Evolutionary conservation across 2,888 invertebrate genomes (phyloP).

Genomic region (Spilarctia lutea): DNA sequence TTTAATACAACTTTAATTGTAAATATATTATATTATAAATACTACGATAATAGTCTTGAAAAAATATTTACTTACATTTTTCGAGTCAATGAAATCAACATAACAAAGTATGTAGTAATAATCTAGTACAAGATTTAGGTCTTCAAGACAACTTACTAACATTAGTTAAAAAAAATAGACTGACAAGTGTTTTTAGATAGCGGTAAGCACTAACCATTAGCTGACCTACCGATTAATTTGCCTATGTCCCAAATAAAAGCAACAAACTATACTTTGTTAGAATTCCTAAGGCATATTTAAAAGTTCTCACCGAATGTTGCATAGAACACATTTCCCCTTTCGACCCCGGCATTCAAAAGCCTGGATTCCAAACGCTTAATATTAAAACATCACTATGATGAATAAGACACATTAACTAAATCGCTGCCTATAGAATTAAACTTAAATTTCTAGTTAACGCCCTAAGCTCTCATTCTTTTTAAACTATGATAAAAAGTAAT

Average conservation of each 20-base stretch:
- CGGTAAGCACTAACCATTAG: background rate
- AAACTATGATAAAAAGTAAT: conserved; percentile 43
- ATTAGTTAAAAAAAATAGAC: no score
- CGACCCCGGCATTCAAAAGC: conserved; percentile 26
- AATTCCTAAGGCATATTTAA: background rate
- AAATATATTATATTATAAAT: background rate
- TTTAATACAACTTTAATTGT: background rate
- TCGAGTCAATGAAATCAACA: background rate
- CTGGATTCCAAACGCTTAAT: conserved; percentile 29
- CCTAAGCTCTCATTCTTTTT: conserved; percentile 42
- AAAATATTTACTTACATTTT: background rate
- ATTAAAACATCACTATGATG: conserved; percentile 54
- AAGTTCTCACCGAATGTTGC: background rate
- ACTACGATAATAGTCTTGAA: background rate
- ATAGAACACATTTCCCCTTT: conserved; percentile 3
- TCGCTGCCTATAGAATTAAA: conserved; percentile 45
- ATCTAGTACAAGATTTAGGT: no score
- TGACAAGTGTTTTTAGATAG: background rate
- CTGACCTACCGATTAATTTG: no score
- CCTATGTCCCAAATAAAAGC: background rate
- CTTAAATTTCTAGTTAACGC: conserved; percentile 42
- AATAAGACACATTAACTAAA: conserved; percentile 48
- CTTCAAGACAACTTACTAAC: background rate
- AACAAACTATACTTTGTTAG: background rate
- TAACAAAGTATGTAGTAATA: no score